phyloP scores from a whole-genome alignment of 2,113 vertebrate species.

The Climacteris rufus region DNA sequence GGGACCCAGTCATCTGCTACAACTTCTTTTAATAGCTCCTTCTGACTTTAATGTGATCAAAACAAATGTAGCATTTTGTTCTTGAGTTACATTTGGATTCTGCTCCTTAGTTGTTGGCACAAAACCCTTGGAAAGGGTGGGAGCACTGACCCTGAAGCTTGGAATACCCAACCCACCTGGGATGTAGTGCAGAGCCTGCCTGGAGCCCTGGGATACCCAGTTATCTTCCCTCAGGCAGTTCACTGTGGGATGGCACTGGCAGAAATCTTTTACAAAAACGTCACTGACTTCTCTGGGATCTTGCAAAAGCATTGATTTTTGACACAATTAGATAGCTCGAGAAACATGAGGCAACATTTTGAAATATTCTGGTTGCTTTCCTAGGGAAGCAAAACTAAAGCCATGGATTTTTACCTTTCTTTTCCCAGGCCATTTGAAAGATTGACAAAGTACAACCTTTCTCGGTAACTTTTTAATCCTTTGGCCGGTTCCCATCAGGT shows the following conservation, averaged over 20 bases:
- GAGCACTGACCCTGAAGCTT: neutral
- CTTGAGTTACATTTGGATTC: neutral
- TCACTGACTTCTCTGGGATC: neutral
- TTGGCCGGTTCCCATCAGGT: neutral
- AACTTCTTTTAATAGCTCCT: constrained; percentile 50
- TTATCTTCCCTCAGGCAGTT: neutral
- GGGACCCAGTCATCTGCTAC: constrained; percentile 39
- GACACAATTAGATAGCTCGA: neutral
- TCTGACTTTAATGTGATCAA: constrained; percentile 35
- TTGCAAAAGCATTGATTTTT: neutral
- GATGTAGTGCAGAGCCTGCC: neutral
- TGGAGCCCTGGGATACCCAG: fast-evolving
- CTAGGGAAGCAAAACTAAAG: neutral
- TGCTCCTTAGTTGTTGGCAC: neutral
- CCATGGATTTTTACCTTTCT: neutral
- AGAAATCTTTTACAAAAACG: neutral
- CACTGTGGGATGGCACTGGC: neutral
- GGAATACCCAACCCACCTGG: neutral
- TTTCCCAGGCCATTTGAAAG: neutral
- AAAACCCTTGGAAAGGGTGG: neutral
- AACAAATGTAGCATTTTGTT: constrained; percentile 24
- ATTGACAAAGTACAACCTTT: neutral
- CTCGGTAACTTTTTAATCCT: neutral
- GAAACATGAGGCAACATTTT: neutral
- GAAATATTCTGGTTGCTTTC: neutral